Evolutionary conservation across 2,888 invertebrate species (phyloP).

Genomic region (Dermolepida albohirtum): DNA sequence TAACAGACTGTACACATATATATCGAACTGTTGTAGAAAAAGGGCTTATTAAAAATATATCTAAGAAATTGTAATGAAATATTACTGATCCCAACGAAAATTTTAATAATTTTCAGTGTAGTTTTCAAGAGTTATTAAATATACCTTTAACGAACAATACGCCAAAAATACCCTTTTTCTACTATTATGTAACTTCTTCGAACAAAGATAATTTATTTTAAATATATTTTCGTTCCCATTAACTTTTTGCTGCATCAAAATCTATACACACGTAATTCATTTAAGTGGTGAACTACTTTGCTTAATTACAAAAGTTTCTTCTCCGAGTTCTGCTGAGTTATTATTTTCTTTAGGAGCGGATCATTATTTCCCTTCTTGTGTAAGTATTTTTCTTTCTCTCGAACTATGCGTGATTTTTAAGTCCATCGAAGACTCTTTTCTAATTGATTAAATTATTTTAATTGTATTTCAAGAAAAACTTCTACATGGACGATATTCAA

Average conservation of each 20-base stretch:
- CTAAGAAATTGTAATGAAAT: too few species aligned
- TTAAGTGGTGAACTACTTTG: conserved; percentile 43
- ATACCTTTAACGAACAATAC: too few species aligned
- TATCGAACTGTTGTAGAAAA: too few species aligned
- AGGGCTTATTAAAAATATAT: too few species aligned
- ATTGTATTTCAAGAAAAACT: conserved; percentile 8
- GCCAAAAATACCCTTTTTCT: too few species aligned
- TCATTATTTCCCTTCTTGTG: conserved; percentile 35
- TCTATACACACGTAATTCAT: conserved; percentile 43
- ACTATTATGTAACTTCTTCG: neutral
- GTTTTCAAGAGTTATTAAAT: too few species aligned
- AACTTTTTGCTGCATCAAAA: conserved; percentile 38
- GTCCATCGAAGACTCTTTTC: conserved; percentile 22
- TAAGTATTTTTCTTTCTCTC: conserved; percentile 34
- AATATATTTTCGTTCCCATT: conserved; percentile 41
- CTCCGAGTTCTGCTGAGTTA: conserved; percentile 34
- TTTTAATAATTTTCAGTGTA: too few species aligned
- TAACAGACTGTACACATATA: too few species aligned
- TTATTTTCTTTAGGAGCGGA: conserved; percentile 39
- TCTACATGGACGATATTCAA: neutral
- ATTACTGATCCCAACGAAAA: too few species aligned
- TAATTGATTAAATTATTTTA: conserved; percentile 39
- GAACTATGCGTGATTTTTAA: conserved; percentile 41
- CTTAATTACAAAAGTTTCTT: conserved; percentile 44
- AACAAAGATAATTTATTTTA: conserved; percentile 21